These are phyloP conservation scores for Clamator glandarius DNA, from an alignment of 2,797 vertebrate genomes.

Conservation along the genomic window DNA sequence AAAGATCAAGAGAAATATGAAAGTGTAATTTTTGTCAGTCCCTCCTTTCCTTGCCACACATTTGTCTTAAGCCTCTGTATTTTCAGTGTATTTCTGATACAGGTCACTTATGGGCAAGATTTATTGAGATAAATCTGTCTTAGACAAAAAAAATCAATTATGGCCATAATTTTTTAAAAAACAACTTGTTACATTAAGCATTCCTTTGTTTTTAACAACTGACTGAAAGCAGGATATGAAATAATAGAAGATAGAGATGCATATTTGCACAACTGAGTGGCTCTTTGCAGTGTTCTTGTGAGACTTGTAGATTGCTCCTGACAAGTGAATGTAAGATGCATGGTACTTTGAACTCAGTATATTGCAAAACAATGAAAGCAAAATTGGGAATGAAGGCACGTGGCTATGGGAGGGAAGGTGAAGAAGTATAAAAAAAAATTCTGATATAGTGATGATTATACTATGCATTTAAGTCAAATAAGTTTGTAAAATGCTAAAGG, in stretches of 20 bases:
- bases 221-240: not conserved
- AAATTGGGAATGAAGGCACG: not conserved
- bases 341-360: not conserved
- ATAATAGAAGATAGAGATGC: not conserved
- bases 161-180: not conserved
- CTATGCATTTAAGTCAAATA: not conserved
- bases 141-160: not conserved
- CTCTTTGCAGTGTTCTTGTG: not conserved
- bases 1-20: not conserved
- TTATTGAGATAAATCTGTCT: not conserved
- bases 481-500: not conserved
- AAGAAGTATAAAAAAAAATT: not conserved
- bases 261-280: not conserved
- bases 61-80: not conserved
- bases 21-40: not conserved
- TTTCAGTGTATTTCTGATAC: not conserved
- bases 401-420: not conserved
- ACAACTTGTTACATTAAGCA: not conserved
- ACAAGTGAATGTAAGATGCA: conserved; percentile 45
- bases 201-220: not conserved
- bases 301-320: conserved; percentile 52
- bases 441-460: not conserved
- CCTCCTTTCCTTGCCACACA: not conserved
- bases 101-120: not conserved
- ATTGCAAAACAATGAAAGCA: not conserved